Conservation (phyloP, 2,797 vertebrate species). For the Martes flavigula region DNA sequence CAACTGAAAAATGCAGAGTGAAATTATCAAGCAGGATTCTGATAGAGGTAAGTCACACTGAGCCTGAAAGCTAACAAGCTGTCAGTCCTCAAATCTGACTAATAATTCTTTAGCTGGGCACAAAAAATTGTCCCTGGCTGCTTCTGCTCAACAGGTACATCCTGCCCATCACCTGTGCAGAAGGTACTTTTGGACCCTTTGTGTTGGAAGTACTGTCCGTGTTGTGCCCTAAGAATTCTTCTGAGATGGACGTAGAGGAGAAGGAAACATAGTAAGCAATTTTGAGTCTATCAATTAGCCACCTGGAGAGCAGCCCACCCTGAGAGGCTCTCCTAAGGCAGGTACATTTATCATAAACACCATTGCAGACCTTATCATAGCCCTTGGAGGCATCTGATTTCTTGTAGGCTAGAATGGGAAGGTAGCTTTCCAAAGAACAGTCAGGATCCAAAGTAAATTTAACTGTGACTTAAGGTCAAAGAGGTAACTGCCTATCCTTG, state of each 20-base stretch:
- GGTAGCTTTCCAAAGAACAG: neutral
- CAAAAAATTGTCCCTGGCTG: neutral
- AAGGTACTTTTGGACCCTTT: neutral
- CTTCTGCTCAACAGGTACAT: neutral
- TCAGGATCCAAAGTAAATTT: neutral
- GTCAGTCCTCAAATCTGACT: neutral
- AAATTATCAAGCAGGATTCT: slow-evolving; percentile 23
- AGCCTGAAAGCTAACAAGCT: neutral
- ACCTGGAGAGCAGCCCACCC: neutral
- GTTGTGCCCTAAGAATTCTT: neutral
- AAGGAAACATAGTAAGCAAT: neutral
- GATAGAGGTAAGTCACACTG: neutral
- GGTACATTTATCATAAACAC: neutral
- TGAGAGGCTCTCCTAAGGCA: neutral
- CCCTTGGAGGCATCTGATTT: neutral
- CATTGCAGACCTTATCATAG: neutral
- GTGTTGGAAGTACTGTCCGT: neutral
- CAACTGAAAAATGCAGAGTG: neutral
- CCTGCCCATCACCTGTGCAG: neutral
- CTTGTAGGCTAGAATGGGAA: neutral
- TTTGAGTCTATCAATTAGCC: neutral
- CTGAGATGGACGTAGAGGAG: neutral
- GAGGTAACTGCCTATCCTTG: neutral
- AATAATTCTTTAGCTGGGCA: neutral
- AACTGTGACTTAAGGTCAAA: neutral